Evolutionary conservation across 30 jellyfish, hydroid and myxozoan species (phyloP), one percentile per base, ranked within the genome.

Genomic region (Hydractinia symbiolongicarpus): DNA sequence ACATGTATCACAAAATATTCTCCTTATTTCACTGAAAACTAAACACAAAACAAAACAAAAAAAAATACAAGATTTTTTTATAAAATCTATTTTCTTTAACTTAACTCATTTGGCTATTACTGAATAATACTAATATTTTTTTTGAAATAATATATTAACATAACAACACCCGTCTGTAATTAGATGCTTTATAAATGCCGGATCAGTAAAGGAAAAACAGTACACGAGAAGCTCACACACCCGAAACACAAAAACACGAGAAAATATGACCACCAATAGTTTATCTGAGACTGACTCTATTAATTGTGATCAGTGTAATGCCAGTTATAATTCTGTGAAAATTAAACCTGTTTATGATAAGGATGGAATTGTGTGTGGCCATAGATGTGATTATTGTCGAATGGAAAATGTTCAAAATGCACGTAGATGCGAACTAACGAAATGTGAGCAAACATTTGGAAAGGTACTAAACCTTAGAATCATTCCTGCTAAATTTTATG

Each of bases 401-500:
- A 74, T 87, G 55, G 82, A 82, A 55, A 81, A 78, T 62, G 95
- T 78, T 19, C 91, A 87, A 76, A 40, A 61, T 68, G 95, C 95
- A 19, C 82, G 95, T 13, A 58, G 84, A 30, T 87, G 95, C 61
- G 91, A 87, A 55, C 54, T 87, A 67, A 54, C 61, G 20, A 88
- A 61, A 79, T 87, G 95, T 72, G 82, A 75, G 64, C 60, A 85
- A 54, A 75, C 78, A 64, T 85, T 88, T 50, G 95, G 82, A 44
- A 56, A 77, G 49, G 88, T 82, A 10, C 90, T 83, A 40, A 81
- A 88, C 67, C 82, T 81, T 74, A 88, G 95, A 82, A 87, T 88
- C 54, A 88, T 87, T 55, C 95, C 95, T 44, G 73, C 91, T 83
- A 87, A 87, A 68, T 87, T 87, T 70, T 87, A 87, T 72, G 91